These are phyloP conservation scores for Nasonia oneida DNA, from an alignment of 2,888 invertebrate genomes.

Conservation along the genomic window DNA sequence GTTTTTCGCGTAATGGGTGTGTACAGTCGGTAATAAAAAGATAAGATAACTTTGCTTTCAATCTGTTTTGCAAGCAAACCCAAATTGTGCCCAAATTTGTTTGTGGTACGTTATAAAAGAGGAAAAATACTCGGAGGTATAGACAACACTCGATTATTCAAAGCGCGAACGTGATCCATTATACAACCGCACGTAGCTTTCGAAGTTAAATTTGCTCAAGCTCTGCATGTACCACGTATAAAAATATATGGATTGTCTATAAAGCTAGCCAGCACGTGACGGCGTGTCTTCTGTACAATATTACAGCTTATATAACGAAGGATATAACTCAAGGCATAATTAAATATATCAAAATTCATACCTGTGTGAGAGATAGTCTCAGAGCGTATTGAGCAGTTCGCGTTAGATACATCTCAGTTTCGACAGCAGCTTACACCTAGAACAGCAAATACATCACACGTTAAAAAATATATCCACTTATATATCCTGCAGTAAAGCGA, in stretches of 20 bases:
- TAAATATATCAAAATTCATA: slow-evolving; percentile 59
- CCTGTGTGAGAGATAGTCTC: slow-evolving; percentile 73
- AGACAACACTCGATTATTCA: not conserved
- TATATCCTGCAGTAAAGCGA: not conserved
- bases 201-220: not conserved
- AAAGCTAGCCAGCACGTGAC: not conserved
- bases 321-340: not conserved
- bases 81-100: too few species aligned
- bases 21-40: too few species aligned
- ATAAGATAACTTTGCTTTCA: too few species aligned
- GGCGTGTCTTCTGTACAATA: not conserved
- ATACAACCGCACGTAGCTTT: not conserved
- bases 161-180: not conserved
- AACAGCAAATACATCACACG: slow-evolving; percentile 51
- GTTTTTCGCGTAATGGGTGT: too few species aligned
- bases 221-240: not conserved
- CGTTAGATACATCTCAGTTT: slow-evolving; percentile 72
- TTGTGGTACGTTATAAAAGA: not conserved
- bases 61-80: too few species aligned
- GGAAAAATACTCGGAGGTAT: not conserved
- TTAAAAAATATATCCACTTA: slow-evolving; percentile 6
- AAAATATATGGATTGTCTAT: not conserved
- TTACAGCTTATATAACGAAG: not conserved
- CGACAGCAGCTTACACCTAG: slow-evolving; percentile 66
- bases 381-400: slow-evolving; percentile 70